Percentiles rank a stretch among this genome's conserved stretches.
phyloP scores from a whole-genome alignment of 2,888 invertebrate species.

The Margaritifera margaritifera region DNA sequence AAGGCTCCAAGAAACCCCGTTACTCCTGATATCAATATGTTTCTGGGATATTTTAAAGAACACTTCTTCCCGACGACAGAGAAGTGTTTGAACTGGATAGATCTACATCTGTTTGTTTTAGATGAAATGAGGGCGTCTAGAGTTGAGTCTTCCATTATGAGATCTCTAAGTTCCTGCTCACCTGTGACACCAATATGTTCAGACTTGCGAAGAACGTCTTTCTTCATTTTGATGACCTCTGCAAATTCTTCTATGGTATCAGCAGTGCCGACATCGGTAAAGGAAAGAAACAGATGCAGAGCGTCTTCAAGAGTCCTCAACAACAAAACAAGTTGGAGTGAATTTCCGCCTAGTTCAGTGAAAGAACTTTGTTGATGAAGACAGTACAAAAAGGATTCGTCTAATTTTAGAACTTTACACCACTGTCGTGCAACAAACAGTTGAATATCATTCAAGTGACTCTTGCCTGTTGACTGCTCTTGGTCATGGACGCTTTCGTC shows the following conservation, averaged over 20 bases:
- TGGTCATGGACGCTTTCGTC: constrained; percentile 33
- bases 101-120: constrained; percentile 30
- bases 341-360: constrained; percentile 48
- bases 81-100: constrained; percentile 31
- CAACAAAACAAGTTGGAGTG: constrained; percentile 37
- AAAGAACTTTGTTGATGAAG: constrained; percentile 37
- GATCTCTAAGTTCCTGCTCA: constrained; percentile 29
- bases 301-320: constrained; percentile 29
- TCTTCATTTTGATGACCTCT: constrained; percentile 25
- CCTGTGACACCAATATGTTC: constrained; percentile 16
- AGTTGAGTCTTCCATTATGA: constrained; percentile 42
- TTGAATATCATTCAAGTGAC: constrained; percentile 31
- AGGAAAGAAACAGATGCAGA: constrained; percentile 22
- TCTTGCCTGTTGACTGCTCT: constrained; percentile 2
- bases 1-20: constrained; percentile 56
- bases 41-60: constrained; percentile 32
- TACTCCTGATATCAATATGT: constrained; percentile 50
- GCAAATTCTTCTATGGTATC: constrained; percentile 36
- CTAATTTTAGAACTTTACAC: constrained; percentile 32
- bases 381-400: constrained; percentile 17
- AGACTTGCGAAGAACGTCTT: constrained; percentile 23
- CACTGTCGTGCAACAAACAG: constrained; percentile 29
- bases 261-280: constrained; percentile 33
- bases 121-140: constrained; percentile 24
- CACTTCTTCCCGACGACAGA: constrained; percentile 20